These are phyloP conservation scores for Scatophagus argus DNA, from an alignment of 2,113 vertebrate genomes.

Conservation along the genomic window DNA sequence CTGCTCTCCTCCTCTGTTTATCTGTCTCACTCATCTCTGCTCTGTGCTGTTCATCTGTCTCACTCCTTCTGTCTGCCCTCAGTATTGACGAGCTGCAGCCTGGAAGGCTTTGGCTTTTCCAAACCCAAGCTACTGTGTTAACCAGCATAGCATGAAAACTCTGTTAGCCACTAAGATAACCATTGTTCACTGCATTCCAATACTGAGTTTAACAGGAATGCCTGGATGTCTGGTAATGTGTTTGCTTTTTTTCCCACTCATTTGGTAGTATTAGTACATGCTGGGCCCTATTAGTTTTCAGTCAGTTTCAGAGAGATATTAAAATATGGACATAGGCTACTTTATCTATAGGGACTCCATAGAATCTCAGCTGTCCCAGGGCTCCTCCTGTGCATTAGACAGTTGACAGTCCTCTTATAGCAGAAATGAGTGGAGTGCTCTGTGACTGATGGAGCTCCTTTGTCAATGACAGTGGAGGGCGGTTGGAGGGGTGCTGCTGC, in stretches of 20 bases:
- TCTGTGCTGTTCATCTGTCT: constrained; percentile 66
- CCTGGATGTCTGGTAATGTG: background rate
- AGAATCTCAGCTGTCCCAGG: constrained; percentile 58
- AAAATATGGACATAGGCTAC: constrained; percentile 41
- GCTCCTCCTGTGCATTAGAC: constrained; percentile 70
- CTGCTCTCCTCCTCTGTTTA: constrained; percentile 61
- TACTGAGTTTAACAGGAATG: constrained; percentile 7
- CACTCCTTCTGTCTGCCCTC: constrained; percentile 53
- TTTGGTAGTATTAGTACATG: constrained; percentile 4
- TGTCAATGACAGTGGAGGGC: constrained; percentile 68
- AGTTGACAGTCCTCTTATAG: constrained; percentile 79
- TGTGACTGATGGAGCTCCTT: constrained; percentile 80
- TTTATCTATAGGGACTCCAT: constrained; percentile 55
- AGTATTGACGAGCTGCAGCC: constrained; percentile 56
- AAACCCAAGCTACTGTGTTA: constrained; percentile 46
- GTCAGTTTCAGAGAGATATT: constrained; percentile 30
- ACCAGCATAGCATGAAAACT: constrained; percentile 44
- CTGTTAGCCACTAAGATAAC: constrained; percentile 43
- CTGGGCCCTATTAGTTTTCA: constrained; percentile 15
- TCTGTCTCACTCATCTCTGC: constrained; percentile 68
- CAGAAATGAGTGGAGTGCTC: constrained; percentile 75
- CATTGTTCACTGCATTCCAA: constrained; percentile 33
- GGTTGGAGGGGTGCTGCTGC: constrained; percentile 67
- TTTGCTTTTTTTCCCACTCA: background rate
- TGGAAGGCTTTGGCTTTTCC: constrained; percentile 47